Conservation (phyloP, 2,888 invertebrate species). For the Acanthosepion pharaonis region DNA sequence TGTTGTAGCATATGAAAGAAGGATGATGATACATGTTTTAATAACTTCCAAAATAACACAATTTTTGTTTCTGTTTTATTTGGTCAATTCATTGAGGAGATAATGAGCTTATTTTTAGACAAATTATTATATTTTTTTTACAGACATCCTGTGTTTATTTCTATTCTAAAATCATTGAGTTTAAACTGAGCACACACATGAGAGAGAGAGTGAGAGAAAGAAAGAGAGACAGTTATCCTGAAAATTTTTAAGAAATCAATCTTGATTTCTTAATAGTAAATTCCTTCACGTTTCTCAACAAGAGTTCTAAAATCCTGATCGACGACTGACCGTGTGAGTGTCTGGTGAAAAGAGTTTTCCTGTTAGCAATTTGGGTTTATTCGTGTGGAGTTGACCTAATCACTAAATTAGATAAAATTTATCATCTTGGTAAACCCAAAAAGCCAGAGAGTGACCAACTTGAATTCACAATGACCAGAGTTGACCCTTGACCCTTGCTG, state of each 20-base stretch:
- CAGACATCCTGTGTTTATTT: neutral
- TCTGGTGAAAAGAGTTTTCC: neutral
- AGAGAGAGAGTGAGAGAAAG: neutral
- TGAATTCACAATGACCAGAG: neutral
- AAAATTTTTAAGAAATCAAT: neutral
- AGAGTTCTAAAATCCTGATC: neutral
- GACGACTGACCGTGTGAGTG: neutral
- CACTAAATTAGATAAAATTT: neutral
- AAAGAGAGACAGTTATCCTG: neutral
- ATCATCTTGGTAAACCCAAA: neutral
- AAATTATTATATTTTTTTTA: neutral
- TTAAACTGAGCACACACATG: neutral
- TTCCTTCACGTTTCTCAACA: neutral
- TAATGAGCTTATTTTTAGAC: neutral
- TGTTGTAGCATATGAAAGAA: neutral
- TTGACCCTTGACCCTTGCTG: neutral
- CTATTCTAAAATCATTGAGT: neutral
- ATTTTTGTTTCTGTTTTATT: neutral
- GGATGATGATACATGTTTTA: neutral
- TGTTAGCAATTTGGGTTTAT: neutral
- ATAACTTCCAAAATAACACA: neutral
- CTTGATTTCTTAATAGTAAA: neutral
- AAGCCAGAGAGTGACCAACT: conserved; percentile 11
- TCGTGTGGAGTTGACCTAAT: neutral
- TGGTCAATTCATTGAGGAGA: neutral